These are phyloP conservation scores for Rutpela maculata DNA, from an alignment of 2,888 invertebrate species.

Conservation along the genomic window DNA sequence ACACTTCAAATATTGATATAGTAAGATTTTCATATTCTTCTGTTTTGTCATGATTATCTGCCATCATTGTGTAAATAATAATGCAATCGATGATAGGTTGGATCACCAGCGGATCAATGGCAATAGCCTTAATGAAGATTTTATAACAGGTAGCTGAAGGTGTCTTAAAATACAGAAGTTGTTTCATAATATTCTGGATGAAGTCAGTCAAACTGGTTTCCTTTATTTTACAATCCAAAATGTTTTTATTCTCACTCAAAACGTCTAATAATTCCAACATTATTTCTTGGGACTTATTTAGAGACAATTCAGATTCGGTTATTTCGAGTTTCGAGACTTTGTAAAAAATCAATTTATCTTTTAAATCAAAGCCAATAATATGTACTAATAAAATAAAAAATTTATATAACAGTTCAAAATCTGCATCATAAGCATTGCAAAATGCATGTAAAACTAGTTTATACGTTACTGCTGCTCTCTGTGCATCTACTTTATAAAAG, in stretches of 20 bases:
- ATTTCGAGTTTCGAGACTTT: constrained; percentile 51
- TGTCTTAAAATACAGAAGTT: constrained; percentile 59
- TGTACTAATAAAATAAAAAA: constrained; percentile 63
- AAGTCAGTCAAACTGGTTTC: constrained; percentile 63
- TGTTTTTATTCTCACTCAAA: constrained; percentile 55
- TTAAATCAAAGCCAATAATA: constrained; percentile 64
- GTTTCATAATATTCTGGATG: constrained; percentile 62
- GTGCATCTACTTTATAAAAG: constrained; percentile 44
- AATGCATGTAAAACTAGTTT: constrained; percentile 66
- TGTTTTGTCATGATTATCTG: constrained; percentile 54
- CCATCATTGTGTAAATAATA: constrained; percentile 63
- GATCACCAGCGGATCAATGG: constrained; percentile 68
- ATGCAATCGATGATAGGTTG: constrained; percentile 64
- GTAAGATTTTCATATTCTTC: constrained; percentile 64
- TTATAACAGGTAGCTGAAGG: constrained; percentile 61
- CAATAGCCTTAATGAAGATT: constrained; percentile 64
- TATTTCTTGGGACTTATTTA: constrained; percentile 59
- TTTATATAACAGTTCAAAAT: constrained; percentile 61
- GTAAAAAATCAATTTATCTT: constrained; percentile 54
- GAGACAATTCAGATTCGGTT: constrained; percentile 24
- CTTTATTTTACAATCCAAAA: constrained; percentile 59
- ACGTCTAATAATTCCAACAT: constrained; percentile 59
- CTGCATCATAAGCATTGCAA: constrained; percentile 55
- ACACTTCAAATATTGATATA: constrained; percentile 67
- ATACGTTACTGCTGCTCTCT: constrained; percentile 51